Base-by-base conservation (phyloP, 2,888 invertebrate genomes). In the Eudemis profundana region DNA sequence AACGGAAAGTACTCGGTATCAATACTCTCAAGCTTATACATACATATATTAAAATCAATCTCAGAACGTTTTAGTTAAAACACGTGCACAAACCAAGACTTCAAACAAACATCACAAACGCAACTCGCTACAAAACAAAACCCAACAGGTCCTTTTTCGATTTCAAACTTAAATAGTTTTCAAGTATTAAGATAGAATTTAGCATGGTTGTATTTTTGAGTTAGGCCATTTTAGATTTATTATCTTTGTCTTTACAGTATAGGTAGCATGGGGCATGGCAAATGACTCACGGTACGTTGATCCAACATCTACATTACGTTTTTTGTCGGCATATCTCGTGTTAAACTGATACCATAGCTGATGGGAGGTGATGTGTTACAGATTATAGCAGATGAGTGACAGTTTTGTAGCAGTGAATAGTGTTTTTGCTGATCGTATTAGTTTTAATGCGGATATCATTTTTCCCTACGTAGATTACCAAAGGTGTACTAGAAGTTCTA, bases 331-430 rank as follows among this genome's bases (percentile, higher is more conserved):
- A 12, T 14, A 44, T 29, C 29, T 42, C 46, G 46, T 47, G 44
- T 46, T 50, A 51, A 19, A 14, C 15, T 21, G 59, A 60, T 46
- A 64, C 51, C 51, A 33, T 51, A 46, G 38, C 46, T 57, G 50
- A 63, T 57, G 64, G 51, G 21, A 53, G 36, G 23, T 49, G 50
- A 57, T 50, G 57, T 57, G 64, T 36, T 33, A 23, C 50, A 50
- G 57, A 64, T 64, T 50, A 63, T 29, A 29, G 46, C 44, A 56
- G 38, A 38, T 57, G 42, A 38, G 44, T 42, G 63, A 49, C 57
- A 44, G 29, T 56, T 64, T 50, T 57, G 40, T 40, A 50, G 42
- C 42, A 23, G 14, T 29, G 4, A 38, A 56, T 54, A 21, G 29
- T 23, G 42, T 57, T 50, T 50, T 63, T 57, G 50, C 49, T 53